phyloP scores from a whole-genome alignment of 2,113 vertebrate species.

The Crotalus viridis region DNA sequence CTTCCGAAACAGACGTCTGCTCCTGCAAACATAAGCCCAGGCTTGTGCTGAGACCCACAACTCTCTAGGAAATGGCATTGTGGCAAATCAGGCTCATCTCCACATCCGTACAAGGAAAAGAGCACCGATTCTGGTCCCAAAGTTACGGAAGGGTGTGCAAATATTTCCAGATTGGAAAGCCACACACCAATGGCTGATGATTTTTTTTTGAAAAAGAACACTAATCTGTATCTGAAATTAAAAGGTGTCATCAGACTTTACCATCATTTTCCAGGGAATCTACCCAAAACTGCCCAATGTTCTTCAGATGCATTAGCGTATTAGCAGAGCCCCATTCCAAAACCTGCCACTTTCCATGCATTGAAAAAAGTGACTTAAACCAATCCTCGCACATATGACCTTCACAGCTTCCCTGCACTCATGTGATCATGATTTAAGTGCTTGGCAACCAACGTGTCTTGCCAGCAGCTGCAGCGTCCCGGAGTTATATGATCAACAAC shows the following conservation, averaged over 20 bases:
- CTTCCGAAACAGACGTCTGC: not conserved
- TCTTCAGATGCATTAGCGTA: not conserved
- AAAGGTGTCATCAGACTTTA: not conserved
- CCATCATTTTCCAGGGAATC: not conserved
- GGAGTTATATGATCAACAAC: too few relatives aligned
- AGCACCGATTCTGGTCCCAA: not conserved
- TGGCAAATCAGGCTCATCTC: not conserved
- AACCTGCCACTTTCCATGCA: not conserved
- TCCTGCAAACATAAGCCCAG: not conserved
- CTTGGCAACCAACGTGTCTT: too few relatives aligned
- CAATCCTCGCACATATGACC: too few relatives aligned
- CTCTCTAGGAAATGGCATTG: not conserved
- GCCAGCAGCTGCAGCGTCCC: too few relatives aligned
- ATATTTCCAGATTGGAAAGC: not conserved
- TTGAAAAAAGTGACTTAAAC: not conserved
- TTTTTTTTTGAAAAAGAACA: not conserved
- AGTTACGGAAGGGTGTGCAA: not conserved
- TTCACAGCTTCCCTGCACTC: too few relatives aligned
- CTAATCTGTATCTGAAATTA: not conserved
- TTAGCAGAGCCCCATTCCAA: not conserved
- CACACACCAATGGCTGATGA: not conserved
- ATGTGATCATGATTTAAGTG: too few relatives aligned
- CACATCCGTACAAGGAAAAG: too few relatives aligned
- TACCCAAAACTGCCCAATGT: not conserved
- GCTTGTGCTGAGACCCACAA: not conserved